Evolutionary conservation across 2,888 invertebrate species (phyloP), one percentile per base, ranked within the genome.

Genomic region (Laothoe populi): DNA sequence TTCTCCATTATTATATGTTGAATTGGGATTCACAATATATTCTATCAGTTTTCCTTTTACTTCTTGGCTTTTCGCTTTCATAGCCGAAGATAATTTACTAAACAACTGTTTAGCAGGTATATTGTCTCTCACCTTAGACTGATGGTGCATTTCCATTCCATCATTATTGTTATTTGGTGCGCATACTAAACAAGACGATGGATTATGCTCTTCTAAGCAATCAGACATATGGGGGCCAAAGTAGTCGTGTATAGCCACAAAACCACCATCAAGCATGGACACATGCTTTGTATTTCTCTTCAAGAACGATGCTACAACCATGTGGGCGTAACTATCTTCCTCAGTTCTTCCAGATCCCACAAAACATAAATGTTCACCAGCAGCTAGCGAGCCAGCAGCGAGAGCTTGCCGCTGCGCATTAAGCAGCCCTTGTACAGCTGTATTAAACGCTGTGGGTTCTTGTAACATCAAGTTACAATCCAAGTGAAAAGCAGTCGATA

Each of bases 381-480:
- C 96, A 73, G 97, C 96, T 90, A 95, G 94, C 0, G 98, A 98
- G 60, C 97, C 97, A 59, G 96, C 96, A 57, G 97, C 97, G 63
- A 98, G 92, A 2, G 97, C 97, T 86, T 97, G 98, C 65, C 95
- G 95, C 84, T 99, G 99, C 10, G 98, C 98, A 79, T 97, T 96
- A 60, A 98, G 92, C 67, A 98, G 89, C 0, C 98, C 98, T 88
- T 98, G 97, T 4, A 99, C 98, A 23, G 99, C 98, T 35, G 98
- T 98, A 64, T 96, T 95, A 86, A 99, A 99, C 60, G 99, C 98
- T 70, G 96, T 95, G 0, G 99, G 99, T 84, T 99, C 99, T 92
- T 98, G 98, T 63, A 99, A 93, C 98, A 99, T 98, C 78, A 99
- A 93, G 88, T 98, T 98, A 78, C 99, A 98, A 87, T 99, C 99